Conservation (phyloP, 2,113 vertebrate genomes). For the Lycaon pictus region DNA sequence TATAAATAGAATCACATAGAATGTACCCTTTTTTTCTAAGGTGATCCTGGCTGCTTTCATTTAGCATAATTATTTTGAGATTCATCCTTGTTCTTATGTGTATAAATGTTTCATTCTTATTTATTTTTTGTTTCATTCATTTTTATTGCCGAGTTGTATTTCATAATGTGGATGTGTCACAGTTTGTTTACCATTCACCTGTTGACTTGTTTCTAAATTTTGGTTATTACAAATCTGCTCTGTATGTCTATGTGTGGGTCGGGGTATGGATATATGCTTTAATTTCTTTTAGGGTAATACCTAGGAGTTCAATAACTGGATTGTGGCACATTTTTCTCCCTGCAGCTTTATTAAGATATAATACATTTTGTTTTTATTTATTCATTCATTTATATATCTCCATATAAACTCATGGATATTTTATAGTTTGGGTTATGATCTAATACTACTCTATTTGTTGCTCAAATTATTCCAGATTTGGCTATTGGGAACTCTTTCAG, state of each 20-base stretch:
- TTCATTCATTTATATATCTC: conserved; percentile 10
- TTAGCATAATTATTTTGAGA: conserved; percentile 27
- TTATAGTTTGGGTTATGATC: not conserved
- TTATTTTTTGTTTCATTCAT: not conserved
- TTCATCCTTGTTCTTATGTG: not conserved
- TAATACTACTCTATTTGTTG: not conserved
- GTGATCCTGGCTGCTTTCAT: not conserved
- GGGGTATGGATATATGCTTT: not conserved
- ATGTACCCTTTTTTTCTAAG: not conserved
- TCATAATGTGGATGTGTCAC: not conserved
- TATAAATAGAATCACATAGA: not conserved
- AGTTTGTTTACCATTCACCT: not conserved
- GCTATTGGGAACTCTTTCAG: not conserved
- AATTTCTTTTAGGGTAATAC: not conserved
- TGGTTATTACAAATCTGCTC: not conserved
- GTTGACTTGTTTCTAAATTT: conserved; percentile 39
- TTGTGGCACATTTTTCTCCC: not conserved
- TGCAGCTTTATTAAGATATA: not conserved
- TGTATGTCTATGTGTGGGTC: not conserved
- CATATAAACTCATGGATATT: not conserved
- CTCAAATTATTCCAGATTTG: conserved; percentile 17
- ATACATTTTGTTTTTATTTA: conserved; percentile 15
- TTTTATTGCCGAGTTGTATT: conserved; percentile 21
- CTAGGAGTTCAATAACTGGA: not conserved
- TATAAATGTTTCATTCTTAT: conserved; percentile 1